Evolutionary conservation across 2,797 vertebrate species (phyloP).

Genomic region (Spatula versicolor): DNA sequence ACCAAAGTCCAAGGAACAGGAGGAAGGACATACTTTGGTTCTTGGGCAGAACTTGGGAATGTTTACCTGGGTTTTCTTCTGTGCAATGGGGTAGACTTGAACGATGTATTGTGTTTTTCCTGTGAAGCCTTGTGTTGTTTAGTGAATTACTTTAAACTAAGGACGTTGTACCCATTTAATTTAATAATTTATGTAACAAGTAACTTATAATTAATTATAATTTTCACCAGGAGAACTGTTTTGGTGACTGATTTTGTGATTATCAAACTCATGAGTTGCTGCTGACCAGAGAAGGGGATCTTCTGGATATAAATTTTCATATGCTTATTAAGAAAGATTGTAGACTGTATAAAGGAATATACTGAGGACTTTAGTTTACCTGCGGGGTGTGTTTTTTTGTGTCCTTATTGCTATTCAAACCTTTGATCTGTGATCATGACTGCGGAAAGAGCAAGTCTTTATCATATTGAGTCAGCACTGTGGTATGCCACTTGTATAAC

Average conservation of each 20-base stretch:
- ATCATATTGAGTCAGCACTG: not conserved
- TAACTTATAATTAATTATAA: not conserved
- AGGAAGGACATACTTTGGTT: not conserved
- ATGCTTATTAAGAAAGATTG: not conserved
- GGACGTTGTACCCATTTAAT: not conserved
- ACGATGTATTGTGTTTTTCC: not conserved
- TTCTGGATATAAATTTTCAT: not conserved
- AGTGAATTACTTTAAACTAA: not conserved
- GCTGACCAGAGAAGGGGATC: not conserved
- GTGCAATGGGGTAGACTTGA: not conserved
- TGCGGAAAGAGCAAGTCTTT: not conserved
- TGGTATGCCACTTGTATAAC: not conserved
- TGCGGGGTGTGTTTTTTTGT: not conserved
- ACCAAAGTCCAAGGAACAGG: not conserved
- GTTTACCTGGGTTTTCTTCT: not conserved
- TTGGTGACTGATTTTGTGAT: too few species aligned
- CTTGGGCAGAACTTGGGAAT: not conserved
- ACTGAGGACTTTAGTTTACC: not conserved
- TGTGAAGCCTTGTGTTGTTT: not conserved
- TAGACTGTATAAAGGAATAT: not conserved
- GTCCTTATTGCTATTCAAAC: not conserved
- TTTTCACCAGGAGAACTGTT: too few species aligned
- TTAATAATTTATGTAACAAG: not conserved
- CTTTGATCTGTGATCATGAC: not conserved
- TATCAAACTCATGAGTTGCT: not conserved